phyloP scores from a whole-genome alignment of 2,888 invertebrate genomes.

The Dromius quadrimaculatus region DNA sequence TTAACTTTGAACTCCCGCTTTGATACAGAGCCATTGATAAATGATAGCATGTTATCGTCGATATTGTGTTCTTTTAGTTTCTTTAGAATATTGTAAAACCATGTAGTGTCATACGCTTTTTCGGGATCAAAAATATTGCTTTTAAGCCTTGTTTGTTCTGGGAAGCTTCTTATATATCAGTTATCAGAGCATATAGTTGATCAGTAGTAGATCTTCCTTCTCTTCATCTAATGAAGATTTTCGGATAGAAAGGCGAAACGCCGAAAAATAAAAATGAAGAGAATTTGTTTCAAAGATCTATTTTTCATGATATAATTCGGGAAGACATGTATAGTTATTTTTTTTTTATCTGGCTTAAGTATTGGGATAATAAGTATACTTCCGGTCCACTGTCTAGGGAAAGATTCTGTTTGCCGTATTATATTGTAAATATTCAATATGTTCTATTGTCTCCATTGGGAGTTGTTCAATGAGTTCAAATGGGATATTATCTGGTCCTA shows the following conservation, averaged over 20 bases:
- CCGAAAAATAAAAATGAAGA: too few species aligned
- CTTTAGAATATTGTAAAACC: not conserved
- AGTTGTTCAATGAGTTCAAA: conserved; percentile 11
- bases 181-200: not conserved
- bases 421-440: conserved; percentile 15
- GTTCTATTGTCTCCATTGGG: not conserved
- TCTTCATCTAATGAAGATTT: not conserved
- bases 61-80: not conserved
- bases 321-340: not conserved
- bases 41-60: not conserved
- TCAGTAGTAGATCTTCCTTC: conserved; percentile 10
- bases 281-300: conserved; percentile 14
- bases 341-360: not conserved
- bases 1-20: not conserved
- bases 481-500: conserved; percentile 1
- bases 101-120: conserved; percentile 2
- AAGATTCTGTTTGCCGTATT: conserved; percentile 1
- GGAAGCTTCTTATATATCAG: not conserved
- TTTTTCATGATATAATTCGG: not conserved
- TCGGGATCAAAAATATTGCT: conserved; percentile 8
- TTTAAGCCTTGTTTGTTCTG: not conserved
- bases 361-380: conserved; percentile 9
- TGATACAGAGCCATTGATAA: not conserved
- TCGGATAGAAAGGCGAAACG: not conserved
- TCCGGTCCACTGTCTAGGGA: conserved; percentile 8